These are phyloP conservation scores for Pocillopora damicornis DNA, from an alignment of 64 coral and sea anemone genomes.

Conservation along the genomic window DNA sequence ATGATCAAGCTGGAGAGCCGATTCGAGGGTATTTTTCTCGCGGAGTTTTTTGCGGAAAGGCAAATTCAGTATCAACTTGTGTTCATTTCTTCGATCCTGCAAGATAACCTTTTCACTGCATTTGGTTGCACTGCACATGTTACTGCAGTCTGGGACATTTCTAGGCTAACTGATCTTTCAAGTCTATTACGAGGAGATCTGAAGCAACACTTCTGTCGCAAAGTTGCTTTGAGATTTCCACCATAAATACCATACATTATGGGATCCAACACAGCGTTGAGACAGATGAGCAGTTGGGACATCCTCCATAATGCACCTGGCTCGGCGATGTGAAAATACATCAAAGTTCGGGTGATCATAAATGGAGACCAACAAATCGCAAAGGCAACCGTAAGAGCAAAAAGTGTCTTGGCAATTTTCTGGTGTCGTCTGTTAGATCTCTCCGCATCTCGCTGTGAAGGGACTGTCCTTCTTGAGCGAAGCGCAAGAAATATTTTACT, in stretches of 20 bases:
- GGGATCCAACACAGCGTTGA: background rate
- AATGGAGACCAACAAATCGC: background rate
- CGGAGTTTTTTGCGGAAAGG: too few species aligned
- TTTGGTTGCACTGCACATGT: background rate
- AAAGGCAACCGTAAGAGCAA: background rate
- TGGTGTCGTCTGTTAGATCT: background rate
- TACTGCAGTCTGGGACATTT: background rate
- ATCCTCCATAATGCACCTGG: background rate
- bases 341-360: background rate
- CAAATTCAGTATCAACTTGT: too few species aligned
- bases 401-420: constrained; percentile 3
- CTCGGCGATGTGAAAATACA: background rate
- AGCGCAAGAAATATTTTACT: background rate
- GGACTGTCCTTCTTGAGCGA: background rate
- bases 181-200: background rate
- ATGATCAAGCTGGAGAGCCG: too few species aligned
- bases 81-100: too few species aligned
- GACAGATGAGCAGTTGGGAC: background rate
- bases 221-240: background rate
- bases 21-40: too few species aligned
- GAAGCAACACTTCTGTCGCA: background rate
- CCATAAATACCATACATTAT: background rate
- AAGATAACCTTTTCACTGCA: background rate
- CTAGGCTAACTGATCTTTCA: background rate
- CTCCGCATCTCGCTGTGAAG: background rate